Evolutionary conservation across 1,140 invertebrate genomes (phyloP).

Genomic region (Heliconius nattereri): DNA sequence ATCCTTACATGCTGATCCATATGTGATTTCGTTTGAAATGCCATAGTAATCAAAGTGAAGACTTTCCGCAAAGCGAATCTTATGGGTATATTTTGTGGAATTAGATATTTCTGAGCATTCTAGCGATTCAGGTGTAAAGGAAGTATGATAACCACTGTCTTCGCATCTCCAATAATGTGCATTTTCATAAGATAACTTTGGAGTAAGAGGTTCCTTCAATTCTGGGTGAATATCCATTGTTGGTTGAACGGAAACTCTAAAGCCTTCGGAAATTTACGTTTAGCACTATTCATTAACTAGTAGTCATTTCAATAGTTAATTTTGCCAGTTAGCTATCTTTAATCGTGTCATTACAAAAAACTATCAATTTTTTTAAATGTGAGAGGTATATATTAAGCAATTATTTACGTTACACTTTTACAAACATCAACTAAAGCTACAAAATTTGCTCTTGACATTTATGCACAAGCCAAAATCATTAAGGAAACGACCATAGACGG

Average conservation of each 20-base stretch:
- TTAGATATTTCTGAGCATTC: slow-evolving; percentile 61
- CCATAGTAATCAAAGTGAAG: slow-evolving; percentile 51
- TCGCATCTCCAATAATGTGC: slow-evolving; percentile 59
- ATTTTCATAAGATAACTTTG: slow-evolving; percentile 53
- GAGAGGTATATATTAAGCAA: slow-evolving; percentile 25
- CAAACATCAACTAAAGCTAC: slow-evolving; percentile 22
- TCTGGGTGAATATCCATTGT: slow-evolving; percentile 46
- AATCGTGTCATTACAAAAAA: neutral
- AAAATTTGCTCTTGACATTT: slow-evolving; percentile 22
- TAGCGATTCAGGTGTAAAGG: slow-evolving; percentile 64
- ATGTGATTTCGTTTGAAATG: slow-evolving; percentile 45
- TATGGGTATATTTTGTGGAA: slow-evolving; percentile 41
- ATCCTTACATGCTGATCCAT: slow-evolving; percentile 39
- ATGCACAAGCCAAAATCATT: neutral
- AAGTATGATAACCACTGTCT: slow-evolving; percentile 74
- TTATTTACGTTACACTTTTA: slow-evolving; percentile 39
- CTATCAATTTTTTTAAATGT: neutral
- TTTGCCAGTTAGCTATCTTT: neutral
- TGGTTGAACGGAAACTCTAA: slow-evolving; percentile 5
- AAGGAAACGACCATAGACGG: neutral
- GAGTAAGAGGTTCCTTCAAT: slow-evolving; percentile 54
- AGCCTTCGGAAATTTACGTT: neutral
- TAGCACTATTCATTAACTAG: neutral
- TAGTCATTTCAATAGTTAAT: neutral
- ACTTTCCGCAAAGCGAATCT: slow-evolving; percentile 44